Base-by-base conservation (phyloP, 2,113 vertebrate species). In the Podarcis raffonei region DNA sequence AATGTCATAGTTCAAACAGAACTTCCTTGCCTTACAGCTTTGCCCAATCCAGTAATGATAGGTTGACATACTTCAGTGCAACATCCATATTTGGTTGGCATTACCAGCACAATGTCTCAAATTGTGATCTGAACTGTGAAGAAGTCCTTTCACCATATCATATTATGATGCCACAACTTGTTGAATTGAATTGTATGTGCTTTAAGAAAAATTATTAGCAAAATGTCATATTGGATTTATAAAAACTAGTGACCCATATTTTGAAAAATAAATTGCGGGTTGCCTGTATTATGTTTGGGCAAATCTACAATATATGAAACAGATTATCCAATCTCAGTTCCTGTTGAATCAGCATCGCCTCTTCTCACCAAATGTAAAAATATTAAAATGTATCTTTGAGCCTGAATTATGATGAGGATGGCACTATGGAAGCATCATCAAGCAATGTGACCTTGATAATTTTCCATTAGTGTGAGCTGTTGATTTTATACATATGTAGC, bases 371-470 rank as follows among this genome's bases (percentile, higher is more conserved):
- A 25, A 35, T 84, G 80, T 27, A 35, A 59, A 79, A 27, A 18
- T 84, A 15, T 89, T 91, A 84, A 88, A 84, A 39, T 81, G n/a
- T 7, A 72, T 87, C 30, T 76, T 18, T 15, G 22, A 30, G 1
- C 25, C 90, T 57, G 79, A 78, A 66, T 87, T 79, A 89, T 8
- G 72, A 57, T 72, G 69, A 90, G 20, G 48, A 22, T 39, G 57
- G 3, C 7, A 23, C 2, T 87, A 85, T 12, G 23, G 1, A 83
- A 66, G 68, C 62, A 62, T 87, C 79, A 57, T 37, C 57, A 76
- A 22, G 13, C 62, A 84, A 32, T 92, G 37, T 81, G n/a, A n/a
- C 84, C 62, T 87, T 90, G 42, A 62, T 85, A 85, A 71, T 85
- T 89, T 39, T 57, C 68, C 6, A 11, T 85, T 82, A 4, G 18